Evolutionary conservation across 2,888 invertebrate genomes (phyloP).

Genomic region (Augiades crinisus): DNA sequence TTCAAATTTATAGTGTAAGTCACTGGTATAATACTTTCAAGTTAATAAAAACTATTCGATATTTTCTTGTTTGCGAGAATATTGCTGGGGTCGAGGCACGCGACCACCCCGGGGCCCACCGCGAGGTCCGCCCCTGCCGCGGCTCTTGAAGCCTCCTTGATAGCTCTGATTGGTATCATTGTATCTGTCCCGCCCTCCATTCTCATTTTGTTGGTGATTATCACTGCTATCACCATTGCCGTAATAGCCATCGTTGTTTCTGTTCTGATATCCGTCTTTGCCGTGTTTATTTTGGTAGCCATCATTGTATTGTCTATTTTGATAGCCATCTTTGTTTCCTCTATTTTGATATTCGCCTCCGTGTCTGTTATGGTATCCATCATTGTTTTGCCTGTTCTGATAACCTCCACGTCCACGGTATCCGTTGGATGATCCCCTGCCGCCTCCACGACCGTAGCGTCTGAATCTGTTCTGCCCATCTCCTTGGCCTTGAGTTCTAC

Average conservation of each 20-base stretch:
- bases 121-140: conserved; percentile 68
- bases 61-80: conserved; percentile 64
- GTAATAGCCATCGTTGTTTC: conserved; percentile 59
- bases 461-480: conserved; percentile 65
- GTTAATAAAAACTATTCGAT: conserved; percentile 50
- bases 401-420: conserved; percentile 65
- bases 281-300: conserved; percentile 59
- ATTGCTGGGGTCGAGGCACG: conserved; percentile 47
- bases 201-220: conserved; percentile 70
- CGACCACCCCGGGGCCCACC: conserved; percentile 51
- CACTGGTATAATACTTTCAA: conserved; percentile 28
- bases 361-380: conserved; percentile 57
- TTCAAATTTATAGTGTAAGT: conserved; percentile 39
- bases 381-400: conserved; percentile 53
- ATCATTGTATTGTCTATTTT: conserved; percentile 55
- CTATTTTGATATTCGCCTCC: conserved; percentile 56
- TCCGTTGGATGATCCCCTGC: conserved; percentile 67
- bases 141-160: conserved; percentile 79
- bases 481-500: conserved; percentile 64
- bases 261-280: conserved; percentile 54
- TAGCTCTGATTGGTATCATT: conserved; percentile 71
- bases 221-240: conserved; percentile 68
- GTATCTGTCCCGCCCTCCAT: conserved; percentile 76
- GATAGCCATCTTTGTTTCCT: conserved; percentile 59
- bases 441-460: conserved; percentile 57